A percentile compares a stretch with the other conserved stretches of the same genome.
phyloP scores from a whole-genome alignment of 2,888 invertebrate species.

The Eilema caniola region DNA sequence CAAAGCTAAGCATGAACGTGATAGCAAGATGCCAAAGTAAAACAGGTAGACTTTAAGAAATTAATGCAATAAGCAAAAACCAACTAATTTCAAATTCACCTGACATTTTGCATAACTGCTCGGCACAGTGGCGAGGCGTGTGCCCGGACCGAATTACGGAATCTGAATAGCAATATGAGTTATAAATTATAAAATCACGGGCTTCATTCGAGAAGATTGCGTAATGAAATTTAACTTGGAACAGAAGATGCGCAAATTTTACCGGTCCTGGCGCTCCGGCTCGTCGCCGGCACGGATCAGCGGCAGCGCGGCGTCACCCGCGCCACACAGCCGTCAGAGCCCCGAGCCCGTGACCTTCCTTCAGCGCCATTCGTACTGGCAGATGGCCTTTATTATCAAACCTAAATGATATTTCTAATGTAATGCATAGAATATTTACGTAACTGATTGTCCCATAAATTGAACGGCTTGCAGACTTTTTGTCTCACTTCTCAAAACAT shows the following conservation, averaged over 20 bases:
- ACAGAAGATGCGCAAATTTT: slow-evolving; percentile 7
- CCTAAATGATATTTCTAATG: neutral
- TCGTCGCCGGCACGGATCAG: no score
- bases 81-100: neutral
- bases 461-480: no score
- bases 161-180: slow-evolving; percentile 4
- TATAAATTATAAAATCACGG: slow-evolving; percentile 10
- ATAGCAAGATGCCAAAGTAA: neutral
- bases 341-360: neutral
- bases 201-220: slow-evolving; percentile 7
- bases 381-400: neutral
- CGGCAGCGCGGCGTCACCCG: no score
- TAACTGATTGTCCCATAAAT: no score
- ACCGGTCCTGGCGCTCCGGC: neutral
- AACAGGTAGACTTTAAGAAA: neutral
- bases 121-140: neutral
- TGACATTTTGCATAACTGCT: neutral
- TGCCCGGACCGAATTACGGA: neutral
- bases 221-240: slow-evolving; percentile 15
- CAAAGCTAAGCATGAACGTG: no score
- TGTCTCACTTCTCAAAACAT: neutral
- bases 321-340: neutral
- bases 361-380: neutral
- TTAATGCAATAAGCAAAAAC: neutral
- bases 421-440: no score